Base-by-base conservation (phyloP, 2,113 vertebrate genomes). In the Gadus macrocephalus region DNA sequence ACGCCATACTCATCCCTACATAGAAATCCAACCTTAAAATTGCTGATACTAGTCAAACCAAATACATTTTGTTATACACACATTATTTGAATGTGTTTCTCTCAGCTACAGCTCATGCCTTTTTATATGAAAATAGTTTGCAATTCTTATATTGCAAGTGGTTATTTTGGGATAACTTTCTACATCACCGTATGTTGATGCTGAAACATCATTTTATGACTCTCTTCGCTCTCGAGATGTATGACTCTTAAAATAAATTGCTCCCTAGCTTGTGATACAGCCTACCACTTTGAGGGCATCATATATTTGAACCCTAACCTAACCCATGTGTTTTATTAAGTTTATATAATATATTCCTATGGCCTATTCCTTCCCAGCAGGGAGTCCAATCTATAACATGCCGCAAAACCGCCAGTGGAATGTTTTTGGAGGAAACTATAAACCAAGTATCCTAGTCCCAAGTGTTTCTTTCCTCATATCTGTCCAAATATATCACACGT, bases 391-490 rank as follows among this genome's bases (percentile, higher is more conserved):
- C 61, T 70, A 73, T 67, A 68, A 69, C 72, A 78, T 75, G 25
- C 74, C 76, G 69, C 17, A 82, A 81, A 78, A 77, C 74, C 64
- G 69, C 53, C 38, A 49, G 12, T 67, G 63, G 75, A 81, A 83
- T 85, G 69, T 87, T 83, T 80, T 81, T 64, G 62, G 55, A 71
- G 68, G 79, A 81, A 87, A 87, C 72, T 65, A 72, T 76, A 83
- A 11, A 75, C 69, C 59, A 63, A 79, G 71, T 73, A 64, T 68
- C 72, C 61, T 64, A 27, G 68, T 61, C 49, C 66, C 53, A 73
- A 74, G 76, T 64, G 74, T 62, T 75, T 67, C 69, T 60, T 65
- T 75, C 53, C 25, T 75, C 69, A 38, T 60, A 67, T 70, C 19
- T 62, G 72, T 69, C 64, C 64, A 62, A 76, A 60, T 49, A 71